Evolutionary conservation across 1,140 invertebrate species (phyloP), one percentile per base, ranked within the genome.

Genomic region (Leptopilina boulardi): DNA sequence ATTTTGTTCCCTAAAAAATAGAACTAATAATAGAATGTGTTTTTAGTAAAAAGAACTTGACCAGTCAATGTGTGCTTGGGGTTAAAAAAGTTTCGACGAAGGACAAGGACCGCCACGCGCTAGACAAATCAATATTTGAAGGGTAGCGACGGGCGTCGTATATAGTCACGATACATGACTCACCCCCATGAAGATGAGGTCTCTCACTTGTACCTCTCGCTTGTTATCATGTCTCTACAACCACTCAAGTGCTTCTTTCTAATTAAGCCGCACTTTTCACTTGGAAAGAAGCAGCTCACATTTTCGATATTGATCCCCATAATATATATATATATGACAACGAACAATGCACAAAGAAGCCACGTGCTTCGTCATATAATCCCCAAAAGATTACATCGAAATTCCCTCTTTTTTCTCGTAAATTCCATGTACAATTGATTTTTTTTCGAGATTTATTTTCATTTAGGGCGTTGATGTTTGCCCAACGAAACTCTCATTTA

Each of bases 91-190:
- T 78, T 76, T 77, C 72, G 81, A 73, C 75, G 72, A 13, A 38
- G 54, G 44, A 42, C 18, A 41, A 38, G 77, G 51, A 21, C 38
- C 70, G 78, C 26, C 59, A 42, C 56, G 75, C 80, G 74, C 74
- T 26, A 71, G 76, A 82, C 83, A 79, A 89, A 90, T 90, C 88
- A 87, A 90, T 90, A 90, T 87, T 89, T 82, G 82, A 86, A 87
- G 85, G 86, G 86, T 84, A 84, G 85, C 86, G 88, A 80, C 85
- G 80, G 84, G 83, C 82, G 84, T 75, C 84, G 85, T 84, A 85
- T 85, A 85, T 86, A 87, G 82, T 82, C 82, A 71, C 86, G 84
- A 87, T 87, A 88, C 87, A 66, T 30, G 89, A 89, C 89, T 89
- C 88, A 89, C 88, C 88, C 88, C 89, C 88, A 85, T 83, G 78